Base-by-base conservation (phyloP, 2,797 vertebrate species). In the Cuniculus paca region DNA sequence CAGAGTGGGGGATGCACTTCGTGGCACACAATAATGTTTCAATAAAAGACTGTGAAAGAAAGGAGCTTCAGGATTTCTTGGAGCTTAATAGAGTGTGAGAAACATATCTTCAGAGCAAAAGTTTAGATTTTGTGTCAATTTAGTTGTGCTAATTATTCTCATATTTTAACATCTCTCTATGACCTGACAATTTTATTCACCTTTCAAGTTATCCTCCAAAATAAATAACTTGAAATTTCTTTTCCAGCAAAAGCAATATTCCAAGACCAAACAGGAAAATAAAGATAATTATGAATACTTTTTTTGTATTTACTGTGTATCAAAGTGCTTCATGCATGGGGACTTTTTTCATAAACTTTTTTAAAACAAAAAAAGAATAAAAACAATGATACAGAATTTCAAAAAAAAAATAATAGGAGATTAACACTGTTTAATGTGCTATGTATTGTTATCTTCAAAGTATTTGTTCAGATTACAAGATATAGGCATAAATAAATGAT, bases 251-350 rank as follows among this genome's bases (percentile, higher is more conserved):
- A 79, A 54, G 8, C 20, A 83, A 34, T 83, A 28, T 42, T 36
- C 36, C 77, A 75, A 5, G 31, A 77, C 42, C 31, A 80, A 91
- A 88, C 22, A 10, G 26, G 45, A 95, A 54, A 88, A 85, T 58
- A 94, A 74, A 82, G 52, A 65, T 60, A 52, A 56, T 54, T 12
- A 80, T 82, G 28, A 95, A 81, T 74, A 34, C 78, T 56, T 72
- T 90, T 54, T 54, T 19, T 54, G 52, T 54, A 54, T 54, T 54
- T 54, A 54, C 17, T 17, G 52, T 54, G 52, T 54, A 16, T 54
- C 52, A 54, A 54, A 54, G 17, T 54, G 52, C 52, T 17, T 54
- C 52, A 54, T 54, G 52, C 52, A 19, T 19, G 52, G 52, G 4
- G 17, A 54, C 17, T 54, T 54, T 54, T 54, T 54, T 54, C 52